These are phyloP conservation scores for Diorhabda elongata DNA, from an alignment of 1,140 invertebrate genomes.

Conservation along the genomic window DNA sequence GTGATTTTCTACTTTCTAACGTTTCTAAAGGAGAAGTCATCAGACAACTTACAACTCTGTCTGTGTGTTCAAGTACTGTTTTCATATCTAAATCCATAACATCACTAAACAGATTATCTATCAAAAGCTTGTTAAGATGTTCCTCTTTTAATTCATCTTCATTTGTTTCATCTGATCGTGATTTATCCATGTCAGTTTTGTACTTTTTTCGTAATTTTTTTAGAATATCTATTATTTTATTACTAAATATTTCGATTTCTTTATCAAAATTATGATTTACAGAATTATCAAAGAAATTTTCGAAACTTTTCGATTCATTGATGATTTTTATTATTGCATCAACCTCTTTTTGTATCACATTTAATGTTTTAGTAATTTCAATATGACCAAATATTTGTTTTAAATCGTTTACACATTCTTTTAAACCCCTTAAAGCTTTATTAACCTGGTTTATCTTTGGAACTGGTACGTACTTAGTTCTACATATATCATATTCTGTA, in stretches of 20 bases:
- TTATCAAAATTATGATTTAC: slow-evolving; percentile 41
- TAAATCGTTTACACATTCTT: slow-evolving; percentile 40
- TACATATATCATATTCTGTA: slow-evolving; percentile 20
- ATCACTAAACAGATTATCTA: slow-evolving; percentile 57
- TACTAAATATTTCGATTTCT: slow-evolving; percentile 55
- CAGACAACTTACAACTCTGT: slow-evolving; percentile 25
- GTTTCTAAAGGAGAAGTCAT: slow-evolving; percentile 14
- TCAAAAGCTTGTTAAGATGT: slow-evolving; percentile 60
- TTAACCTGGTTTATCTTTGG: slow-evolving; percentile 16
- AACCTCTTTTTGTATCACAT: not conserved
- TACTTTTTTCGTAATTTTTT: slow-evolving; percentile 69
- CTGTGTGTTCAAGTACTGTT: slow-evolving; percentile 39
- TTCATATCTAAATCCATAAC: slow-evolving; percentile 53
- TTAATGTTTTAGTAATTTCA: slow-evolving; percentile 7
- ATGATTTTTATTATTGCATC: not conserved
- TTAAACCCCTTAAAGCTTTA: slow-evolving; percentile 38
- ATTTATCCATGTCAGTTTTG: slow-evolving; percentile 12
- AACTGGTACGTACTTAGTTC: slow-evolving; percentile 21
- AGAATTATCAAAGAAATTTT: slow-evolving; percentile 12
- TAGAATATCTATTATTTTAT: slow-evolving; percentile 59
- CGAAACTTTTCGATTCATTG: not conserved
- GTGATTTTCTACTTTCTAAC: slow-evolving; percentile 21
- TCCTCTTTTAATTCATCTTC: slow-evolving; percentile 54
- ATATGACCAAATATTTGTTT: slow-evolving; percentile 30
- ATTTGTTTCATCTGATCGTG: slow-evolving; percentile 38